These are phyloP conservation scores for Tetraneura akinire DNA, from an alignment of 1,140 invertebrate species.

Conservation along the genomic window DNA sequence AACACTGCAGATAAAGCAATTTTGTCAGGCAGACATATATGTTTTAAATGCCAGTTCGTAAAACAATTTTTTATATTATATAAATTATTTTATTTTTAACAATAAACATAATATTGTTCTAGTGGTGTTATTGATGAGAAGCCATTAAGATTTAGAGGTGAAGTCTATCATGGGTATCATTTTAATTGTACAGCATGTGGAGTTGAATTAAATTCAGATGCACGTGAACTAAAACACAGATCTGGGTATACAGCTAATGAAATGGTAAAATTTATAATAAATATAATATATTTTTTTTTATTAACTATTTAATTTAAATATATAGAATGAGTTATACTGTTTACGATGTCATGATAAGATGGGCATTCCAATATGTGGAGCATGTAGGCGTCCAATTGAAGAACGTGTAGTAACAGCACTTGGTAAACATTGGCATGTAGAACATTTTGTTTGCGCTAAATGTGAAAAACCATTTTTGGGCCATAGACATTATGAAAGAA, in stretches of 20 bases:
- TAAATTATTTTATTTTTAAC: conserved; percentile 34
- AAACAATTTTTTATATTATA: not conserved
- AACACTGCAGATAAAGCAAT: conserved; percentile 94
- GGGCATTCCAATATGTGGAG: conserved; percentile 96
- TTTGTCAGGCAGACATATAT: conserved; percentile 95
- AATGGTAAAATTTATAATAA: conserved; percentile 64
- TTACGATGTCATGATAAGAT: conserved; percentile 98
- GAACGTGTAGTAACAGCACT: conserved; percentile 94
- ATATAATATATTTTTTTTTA: not conserved
- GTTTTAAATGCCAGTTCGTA: conserved; percentile 95
- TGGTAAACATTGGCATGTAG: conserved; percentile 99
- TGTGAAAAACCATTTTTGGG: conserved; percentile 99
- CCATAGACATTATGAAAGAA: conserved; percentile 98
- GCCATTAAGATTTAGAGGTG: conserved; percentile 91
- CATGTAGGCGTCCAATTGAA: conserved; percentile 93
- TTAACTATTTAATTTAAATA: too few relatives aligned
- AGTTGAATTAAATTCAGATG: conserved; percentile 83
- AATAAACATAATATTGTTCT: conserved; percentile 54
- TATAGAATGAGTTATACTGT: conserved; percentile 92
- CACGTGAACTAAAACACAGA: conserved; percentile 88
- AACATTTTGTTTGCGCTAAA: conserved; percentile 99
- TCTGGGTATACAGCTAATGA: conserved; percentile 88
- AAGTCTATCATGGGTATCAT: conserved; percentile 99
- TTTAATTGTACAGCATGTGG: conserved; percentile 95
- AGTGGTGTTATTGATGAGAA: conserved; percentile 95